These are phyloP conservation scores for Dasysyrphus tricinctus DNA, from an alignment of 2,888 invertebrate species.

Conservation along the genomic window DNA sequence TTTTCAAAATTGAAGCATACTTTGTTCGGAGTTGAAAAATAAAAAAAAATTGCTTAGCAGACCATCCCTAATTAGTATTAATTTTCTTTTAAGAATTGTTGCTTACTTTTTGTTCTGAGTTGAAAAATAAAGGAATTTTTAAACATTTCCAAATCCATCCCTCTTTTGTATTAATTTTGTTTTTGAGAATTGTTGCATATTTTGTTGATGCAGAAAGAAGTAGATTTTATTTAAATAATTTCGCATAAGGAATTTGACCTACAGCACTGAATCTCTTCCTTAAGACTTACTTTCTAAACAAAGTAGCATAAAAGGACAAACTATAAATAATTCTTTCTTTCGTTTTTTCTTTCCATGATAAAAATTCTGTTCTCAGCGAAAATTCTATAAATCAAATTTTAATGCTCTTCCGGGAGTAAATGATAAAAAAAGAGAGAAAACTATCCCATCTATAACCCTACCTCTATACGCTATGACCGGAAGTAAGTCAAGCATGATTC, in stretches of 20 bases:
- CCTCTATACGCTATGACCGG: not conserved
- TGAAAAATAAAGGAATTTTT: too few relatives aligned
- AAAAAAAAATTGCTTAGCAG: too few relatives aligned
- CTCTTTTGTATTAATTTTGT: not conserved
- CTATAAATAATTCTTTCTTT: not conserved
- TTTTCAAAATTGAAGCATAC: too few relatives aligned
- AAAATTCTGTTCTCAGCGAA: constrained; percentile 8
- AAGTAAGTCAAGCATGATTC: constrained; percentile 1
- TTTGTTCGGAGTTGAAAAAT: too few relatives aligned
- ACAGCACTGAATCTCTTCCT: not conserved
- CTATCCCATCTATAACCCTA: not conserved
- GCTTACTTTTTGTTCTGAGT: too few relatives aligned
- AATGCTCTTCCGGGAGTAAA: constrained; percentile 24
- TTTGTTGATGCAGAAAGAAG: not conserved
- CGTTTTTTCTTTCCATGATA: not conserved
- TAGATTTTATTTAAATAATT: not conserved
- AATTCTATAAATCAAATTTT: constrained; percentile 27
- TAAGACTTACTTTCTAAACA: not conserved
- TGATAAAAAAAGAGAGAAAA: constrained; percentile 10
- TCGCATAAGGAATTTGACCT: not conserved
- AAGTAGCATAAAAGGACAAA: not conserved
- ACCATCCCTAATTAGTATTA: too few relatives aligned
- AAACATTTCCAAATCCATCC: too few relatives aligned
- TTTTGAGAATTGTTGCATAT: not conserved
- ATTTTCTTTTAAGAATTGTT: too few relatives aligned